Evolutionary conservation across 1,140 invertebrate genomes (phyloP).

Genomic region (Thaumetopoea pityocampa): DNA sequence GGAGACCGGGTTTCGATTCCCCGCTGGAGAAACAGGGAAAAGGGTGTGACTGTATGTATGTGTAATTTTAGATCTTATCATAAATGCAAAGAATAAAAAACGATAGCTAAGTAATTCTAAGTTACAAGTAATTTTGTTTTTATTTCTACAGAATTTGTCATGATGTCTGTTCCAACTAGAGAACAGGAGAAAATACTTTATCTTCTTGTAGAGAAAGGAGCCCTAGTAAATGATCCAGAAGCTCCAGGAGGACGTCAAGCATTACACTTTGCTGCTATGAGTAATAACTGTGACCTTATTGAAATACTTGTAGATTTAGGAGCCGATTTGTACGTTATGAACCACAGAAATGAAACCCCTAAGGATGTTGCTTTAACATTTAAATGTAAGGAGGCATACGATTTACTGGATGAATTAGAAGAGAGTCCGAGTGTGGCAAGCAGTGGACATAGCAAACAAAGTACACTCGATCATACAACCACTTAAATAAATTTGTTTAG

Average conservation of each 20-base stretch:
- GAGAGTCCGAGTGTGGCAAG: constrained; percentile 4
- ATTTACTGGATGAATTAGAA: constrained; percentile 31
- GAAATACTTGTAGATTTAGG: constrained; percentile 41
- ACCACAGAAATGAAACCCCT: constrained; percentile 52
- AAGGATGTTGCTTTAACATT: constrained; percentile 46
- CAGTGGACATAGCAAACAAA: too few relatives aligned
- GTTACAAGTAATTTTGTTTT: too few relatives aligned
- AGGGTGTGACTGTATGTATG: too few relatives aligned
- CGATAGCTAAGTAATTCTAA: too few relatives aligned
- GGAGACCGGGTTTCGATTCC: too few relatives aligned
- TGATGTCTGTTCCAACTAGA: constrained; percentile 51
- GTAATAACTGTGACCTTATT: constrained; percentile 49
- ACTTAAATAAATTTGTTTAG: too few relatives aligned
- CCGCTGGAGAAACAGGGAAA: too few relatives aligned
- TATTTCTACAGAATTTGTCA: constrained; percentile 55
- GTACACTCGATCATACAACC: too few relatives aligned
- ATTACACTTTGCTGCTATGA: constrained; percentile 64
- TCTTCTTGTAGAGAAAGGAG: constrained; percentile 47
- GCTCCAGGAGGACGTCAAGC: constrained; percentile 56
- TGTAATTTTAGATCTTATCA: too few relatives aligned
- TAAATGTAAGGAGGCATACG: constrained; percentile 39
- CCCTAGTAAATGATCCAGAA: constrained; percentile 44
- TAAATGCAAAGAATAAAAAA: too few relatives aligned
- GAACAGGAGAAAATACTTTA: constrained; percentile 47
- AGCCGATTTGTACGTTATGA: constrained; percentile 40